Percentiles rank a stretch among this genome's conserved stretches.
phyloP scores from a whole-genome alignment of 2,797 vertebrate genomes.

The Fistularia commersonii region DNA sequence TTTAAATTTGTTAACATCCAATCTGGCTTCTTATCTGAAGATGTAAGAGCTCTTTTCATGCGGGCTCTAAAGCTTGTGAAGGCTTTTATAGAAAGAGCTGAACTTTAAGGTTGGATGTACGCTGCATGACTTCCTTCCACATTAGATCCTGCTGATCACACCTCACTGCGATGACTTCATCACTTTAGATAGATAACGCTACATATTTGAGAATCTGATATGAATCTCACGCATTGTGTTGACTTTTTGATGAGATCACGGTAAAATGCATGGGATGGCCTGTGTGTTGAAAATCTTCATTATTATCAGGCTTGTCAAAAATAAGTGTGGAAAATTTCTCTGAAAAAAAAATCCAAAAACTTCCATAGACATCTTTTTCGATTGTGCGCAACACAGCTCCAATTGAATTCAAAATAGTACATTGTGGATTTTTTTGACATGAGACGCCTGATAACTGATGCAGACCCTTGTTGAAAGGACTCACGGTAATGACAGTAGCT shows the following conservation, averaged over 20 bases:
- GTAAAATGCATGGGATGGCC: slow-evolving; percentile 32
- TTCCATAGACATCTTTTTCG: neutral
- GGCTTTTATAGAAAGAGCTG: slow-evolving; percentile 37
- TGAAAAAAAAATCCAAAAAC: neutral
- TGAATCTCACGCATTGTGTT: neutral
- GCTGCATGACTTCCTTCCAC: slow-evolving; percentile 13
- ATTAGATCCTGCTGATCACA: slow-evolving; percentile 6
- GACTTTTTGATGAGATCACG: slow-evolving; percentile 42
- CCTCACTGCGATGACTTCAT: slow-evolving; percentile 43
- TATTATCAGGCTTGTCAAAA: slow-evolving; percentile 40
- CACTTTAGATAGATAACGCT: slow-evolving; percentile 4
- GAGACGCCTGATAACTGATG: slow-evolving; percentile 34
- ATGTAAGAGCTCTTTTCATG: neutral
- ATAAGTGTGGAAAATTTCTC: neutral
- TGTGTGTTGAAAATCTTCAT: slow-evolving; percentile 1
- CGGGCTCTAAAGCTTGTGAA: slow-evolving; percentile 4
- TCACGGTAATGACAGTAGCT: neutral
- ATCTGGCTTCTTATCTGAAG: neutral
- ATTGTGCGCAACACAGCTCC: neutral
- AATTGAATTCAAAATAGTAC: neutral
- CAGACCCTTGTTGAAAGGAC: neutral
- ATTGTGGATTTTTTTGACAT: slow-evolving; percentile 3
- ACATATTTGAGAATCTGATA: too few species aligned
- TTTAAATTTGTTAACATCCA: neutral
- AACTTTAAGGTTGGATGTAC: slow-evolving; percentile 14